Conservation (phyloP, 1,140 invertebrate genomes). For the Microvelia longipes region DNA sequence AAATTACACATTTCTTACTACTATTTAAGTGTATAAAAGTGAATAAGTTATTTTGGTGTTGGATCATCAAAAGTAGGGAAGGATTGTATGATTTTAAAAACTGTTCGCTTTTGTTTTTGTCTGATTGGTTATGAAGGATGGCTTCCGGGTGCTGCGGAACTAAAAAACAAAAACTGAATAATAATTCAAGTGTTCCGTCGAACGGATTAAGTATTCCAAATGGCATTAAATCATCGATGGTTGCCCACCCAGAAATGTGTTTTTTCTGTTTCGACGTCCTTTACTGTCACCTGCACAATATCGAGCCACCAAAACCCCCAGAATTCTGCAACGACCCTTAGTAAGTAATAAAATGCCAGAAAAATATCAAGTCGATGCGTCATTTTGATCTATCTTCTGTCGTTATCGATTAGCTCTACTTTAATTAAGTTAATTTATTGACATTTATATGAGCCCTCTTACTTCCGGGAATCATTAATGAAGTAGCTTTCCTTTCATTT, state of each 20-base stretch:
- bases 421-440: too few species aligned
- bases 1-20: too few species aligned
- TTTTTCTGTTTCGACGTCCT: constrained; percentile 97
- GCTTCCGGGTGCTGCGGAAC: constrained; percentile 74
- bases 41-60: too few species aligned
- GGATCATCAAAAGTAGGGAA: too few species aligned
- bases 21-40: too few species aligned
- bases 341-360: constrained; percentile 58
- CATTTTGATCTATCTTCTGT: too few species aligned
- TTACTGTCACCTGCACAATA: constrained; percentile 80
- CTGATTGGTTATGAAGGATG: constrained; percentile 36
- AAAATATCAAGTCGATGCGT: too few species aligned
- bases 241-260: constrained; percentile 88
- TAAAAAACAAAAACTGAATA: constrained; percentile 76
- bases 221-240: constrained; percentile 41
- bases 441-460: too few species aligned
- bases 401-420: too few species aligned
- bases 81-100: too few species aligned
- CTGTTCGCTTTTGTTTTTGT: background rate
- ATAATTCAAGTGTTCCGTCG: constrained; percentile 40
- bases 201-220: constrained; percentile 36
- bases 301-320: constrained; percentile 74
- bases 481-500: too few species aligned
- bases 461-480: too few species aligned
- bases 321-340: constrained; percentile 87